Evolutionary conservation across 2,113 vertebrate species (phyloP).

Genomic region (Desmodus rotundus): DNA sequence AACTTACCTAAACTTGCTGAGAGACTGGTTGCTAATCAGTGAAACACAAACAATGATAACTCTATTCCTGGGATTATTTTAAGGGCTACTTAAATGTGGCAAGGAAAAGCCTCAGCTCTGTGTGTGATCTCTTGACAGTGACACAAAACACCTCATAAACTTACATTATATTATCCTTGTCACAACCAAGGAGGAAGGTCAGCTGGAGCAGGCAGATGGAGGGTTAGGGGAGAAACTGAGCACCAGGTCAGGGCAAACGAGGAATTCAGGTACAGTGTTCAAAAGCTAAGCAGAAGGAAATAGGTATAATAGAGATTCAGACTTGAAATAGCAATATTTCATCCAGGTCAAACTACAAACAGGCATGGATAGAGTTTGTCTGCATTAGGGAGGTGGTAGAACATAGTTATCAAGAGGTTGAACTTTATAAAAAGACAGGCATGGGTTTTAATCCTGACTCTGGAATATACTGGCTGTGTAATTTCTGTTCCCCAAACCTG

Average conservation of each 20-base stretch:
- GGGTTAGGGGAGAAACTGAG: not conserved
- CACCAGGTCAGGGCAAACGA: not conserved
- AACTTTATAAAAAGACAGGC: not conserved
- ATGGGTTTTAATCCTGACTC: not conserved
- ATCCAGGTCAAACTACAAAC: not conserved
- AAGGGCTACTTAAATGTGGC: not conserved
- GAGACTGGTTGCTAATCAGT: not conserved
- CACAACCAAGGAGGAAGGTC: not conserved
- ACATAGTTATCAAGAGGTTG: not conserved
- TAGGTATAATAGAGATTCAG: not conserved
- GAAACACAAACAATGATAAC: not conserved
- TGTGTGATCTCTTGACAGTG: not conserved
- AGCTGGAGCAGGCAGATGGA: not conserved
- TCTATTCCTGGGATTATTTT: not conserved
- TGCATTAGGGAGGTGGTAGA: not conserved
- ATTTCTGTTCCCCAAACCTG: not conserved
- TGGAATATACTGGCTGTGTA: not conserved
- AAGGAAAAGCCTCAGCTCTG: not conserved
- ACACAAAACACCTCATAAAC: not conserved
- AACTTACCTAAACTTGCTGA: not conserved
- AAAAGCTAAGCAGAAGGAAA: not conserved
- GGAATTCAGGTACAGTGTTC: not conserved
- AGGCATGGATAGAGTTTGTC: not conserved
- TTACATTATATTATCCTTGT: not conserved
- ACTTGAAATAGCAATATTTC: not conserved